Evolutionary conservation across 2,888 invertebrate species (phyloP), one percentile per base, ranked within the genome.

Genomic region (Sericinus montela): DNA sequence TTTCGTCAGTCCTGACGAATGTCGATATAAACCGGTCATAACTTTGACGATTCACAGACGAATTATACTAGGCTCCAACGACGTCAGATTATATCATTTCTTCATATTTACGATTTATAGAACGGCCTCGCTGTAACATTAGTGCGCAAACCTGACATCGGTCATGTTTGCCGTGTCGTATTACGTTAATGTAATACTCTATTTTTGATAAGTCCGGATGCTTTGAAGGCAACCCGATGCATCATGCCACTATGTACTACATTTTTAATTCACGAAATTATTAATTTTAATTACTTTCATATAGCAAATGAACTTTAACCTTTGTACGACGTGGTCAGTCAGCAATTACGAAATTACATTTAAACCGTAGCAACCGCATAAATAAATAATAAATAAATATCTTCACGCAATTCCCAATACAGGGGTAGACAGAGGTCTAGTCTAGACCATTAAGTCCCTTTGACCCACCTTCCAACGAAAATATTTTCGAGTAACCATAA

Each of bases 1-100:
- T 81, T 75, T 74, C 80, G 80, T 85, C 84, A 83, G 72, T 62
- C 63, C 62, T 57, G 51, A 60, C 65, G 63, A 65, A 72, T 67
- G 66, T 67, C 62, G 62, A 66, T 57, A 52, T 45, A 50, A 39
- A 42, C 51, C 56, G 52, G 52, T 58, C 56, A 57, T 59, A 56
- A 55, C 55, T 53, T 36, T 58, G 58, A 59, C 57, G 58, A 56
- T 41, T 53, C 53, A 57, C 57, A 62, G 59, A 57, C 48, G 43
- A 41, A 29, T 29, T 45, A 45, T 37, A 46, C 45, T 44, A 48
- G 36, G 49, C 46, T 51, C 35, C 43, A 51, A 48, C 51, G 15
- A 53, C 52, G 51, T 55, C 52, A 51, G 39, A 45, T 45, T 51
- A 30, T 47, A 34, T 51, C 38, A 19, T 45, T 15, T 39, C 5